Evolutionary conservation across 2,888 invertebrate species (phyloP), one percentile per base, ranked within the genome.

Genomic region (Sphinx pinastri): DNA sequence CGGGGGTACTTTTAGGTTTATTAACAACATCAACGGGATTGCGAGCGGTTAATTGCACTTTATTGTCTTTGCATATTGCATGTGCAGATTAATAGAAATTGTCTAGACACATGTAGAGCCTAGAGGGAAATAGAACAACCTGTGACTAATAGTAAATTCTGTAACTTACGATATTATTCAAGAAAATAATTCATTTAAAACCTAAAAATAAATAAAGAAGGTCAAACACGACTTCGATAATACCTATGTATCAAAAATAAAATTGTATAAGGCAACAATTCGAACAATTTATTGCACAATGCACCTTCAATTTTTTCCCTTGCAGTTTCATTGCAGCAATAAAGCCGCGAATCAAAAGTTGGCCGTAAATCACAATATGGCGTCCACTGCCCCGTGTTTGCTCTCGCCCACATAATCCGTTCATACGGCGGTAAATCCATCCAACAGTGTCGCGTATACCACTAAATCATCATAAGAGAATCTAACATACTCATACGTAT

Each of bases 401-500:
- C 93, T 87, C 89, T 93, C 93, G 93, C 93, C 93, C 93, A 94
- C 93, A 92, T 94, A 94, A 94, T 93, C 93, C 93, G 90, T 92
- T 93, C 90, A 89, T 92, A 88, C 88, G 90, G 85, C 93, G 86
- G 92, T 94, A 94, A 94, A 94, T 94, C 93, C 93, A 92, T 94
- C 93, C 89, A 85, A 78, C 87, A 85, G 84, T 91, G 93, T 92
- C 91, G 91, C 89, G 88, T 80, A 84, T 89, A 81, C 79, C 82
- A 88, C 89, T 94, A 94, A 93, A 94, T 94, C 93, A 93, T 93
- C 93, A 93, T 94, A 93, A 93, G 93, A 91, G 93, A 93, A 93
- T 91, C 92, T 90, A 89, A 84, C 63, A 60, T 60, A 16, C 81
- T 83, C 83, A 79, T 79, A 77, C 79, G 79, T 84, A 83, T 83